These are phyloP conservation scores for Chaetogeoica ovagalla DNA, from an alignment of 2,888 invertebrate species.

Conservation along the genomic window DNA sequence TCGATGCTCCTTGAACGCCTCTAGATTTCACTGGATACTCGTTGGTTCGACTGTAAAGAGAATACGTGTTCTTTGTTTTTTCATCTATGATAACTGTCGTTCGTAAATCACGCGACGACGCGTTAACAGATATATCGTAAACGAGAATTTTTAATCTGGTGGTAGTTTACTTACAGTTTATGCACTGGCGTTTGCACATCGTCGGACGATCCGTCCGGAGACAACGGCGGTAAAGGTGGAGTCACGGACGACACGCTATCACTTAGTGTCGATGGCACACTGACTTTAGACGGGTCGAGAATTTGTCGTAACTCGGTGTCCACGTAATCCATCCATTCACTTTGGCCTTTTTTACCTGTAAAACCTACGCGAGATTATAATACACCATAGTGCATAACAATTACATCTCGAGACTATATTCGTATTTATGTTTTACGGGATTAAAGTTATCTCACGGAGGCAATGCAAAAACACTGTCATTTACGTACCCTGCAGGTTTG, in stretches of 20 bases:
- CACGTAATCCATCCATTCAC: constrained; percentile 79
- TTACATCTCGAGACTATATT: no score
- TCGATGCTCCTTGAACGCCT: constrained; percentile 27
- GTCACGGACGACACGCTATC: constrained; percentile 74
- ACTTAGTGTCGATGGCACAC: constrained; percentile 66
- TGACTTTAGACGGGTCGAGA: constrained; percentile 70
- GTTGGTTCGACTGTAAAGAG: constrained; percentile 6
- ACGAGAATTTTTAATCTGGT: not conserved
- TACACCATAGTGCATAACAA: no score
- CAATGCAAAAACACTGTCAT: not conserved
- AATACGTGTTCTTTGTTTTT: no score
- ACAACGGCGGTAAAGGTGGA: constrained; percentile 76
- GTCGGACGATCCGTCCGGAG: constrained; percentile 66
- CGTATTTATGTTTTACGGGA: no score
- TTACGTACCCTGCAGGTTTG: constrained; percentile 58
- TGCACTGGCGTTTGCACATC: constrained; percentile 56
- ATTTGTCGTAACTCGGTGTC: constrained; percentile 79
- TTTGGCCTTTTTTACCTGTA: constrained; percentile 47
- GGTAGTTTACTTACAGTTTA: constrained; percentile 59
- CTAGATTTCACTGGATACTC: constrained; percentile 45
- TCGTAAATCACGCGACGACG: not conserved
- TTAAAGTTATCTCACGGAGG: no score
- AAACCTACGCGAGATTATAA: not conserved
- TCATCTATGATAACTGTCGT: not conserved
- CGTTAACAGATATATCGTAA: not conserved